Evolutionary conservation across 37 sponge, comb jelly and placozoan species (phyloP), one percentile per base, ranked within the genome.

Genomic region (Crambe crambe): DNA sequence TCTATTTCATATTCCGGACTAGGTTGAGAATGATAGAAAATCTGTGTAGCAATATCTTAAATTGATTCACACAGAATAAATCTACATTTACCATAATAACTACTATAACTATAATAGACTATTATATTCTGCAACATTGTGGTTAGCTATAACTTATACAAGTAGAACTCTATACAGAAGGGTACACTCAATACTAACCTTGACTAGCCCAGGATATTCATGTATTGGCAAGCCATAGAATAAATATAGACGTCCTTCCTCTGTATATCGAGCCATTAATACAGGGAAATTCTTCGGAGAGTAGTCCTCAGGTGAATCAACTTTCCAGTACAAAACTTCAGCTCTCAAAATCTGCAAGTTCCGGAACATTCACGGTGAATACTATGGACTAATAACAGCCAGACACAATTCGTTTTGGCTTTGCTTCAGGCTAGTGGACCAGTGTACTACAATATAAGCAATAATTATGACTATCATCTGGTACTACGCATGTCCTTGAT

Each of bases 161-260:
- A n/a, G n/a, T n/a, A n/a, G n/a, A n/a, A n/a, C n/a, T n/a, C n/a
- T n/a, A n/a, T n/a, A n/a, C n/a, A n/a, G n/a, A n/a, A n/a, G n/a
- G n/a, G n/a, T n/a, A 15, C 15, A 15, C 9, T 51, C 15, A 51
- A 51, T 9, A 51, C 78, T 65, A 22, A 95, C 92, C 89, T 95
- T 95, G 17, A 89, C 2, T 1, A 92, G 69, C 17, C 93, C 96
- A 34, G 96, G 93, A 61, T 96, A 96, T 67, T 96, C 96, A 51
- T 67, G 58, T 3, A 84, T 38, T 21, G 93, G 93, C 57, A 88
- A 3, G 10, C 94, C 94, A 76, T 84, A 89, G 35, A 73, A 68
- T 35, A 72, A 51, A 3, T 31, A 22, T 37, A 23, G 64, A 21
- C 59, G 31, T 26, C 60, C 40, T 41, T 32, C 71, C 3, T 43